phyloP scores from a whole-genome alignment of 1,140 invertebrate genomes.

The Acromyrmex echinatior region DNA sequence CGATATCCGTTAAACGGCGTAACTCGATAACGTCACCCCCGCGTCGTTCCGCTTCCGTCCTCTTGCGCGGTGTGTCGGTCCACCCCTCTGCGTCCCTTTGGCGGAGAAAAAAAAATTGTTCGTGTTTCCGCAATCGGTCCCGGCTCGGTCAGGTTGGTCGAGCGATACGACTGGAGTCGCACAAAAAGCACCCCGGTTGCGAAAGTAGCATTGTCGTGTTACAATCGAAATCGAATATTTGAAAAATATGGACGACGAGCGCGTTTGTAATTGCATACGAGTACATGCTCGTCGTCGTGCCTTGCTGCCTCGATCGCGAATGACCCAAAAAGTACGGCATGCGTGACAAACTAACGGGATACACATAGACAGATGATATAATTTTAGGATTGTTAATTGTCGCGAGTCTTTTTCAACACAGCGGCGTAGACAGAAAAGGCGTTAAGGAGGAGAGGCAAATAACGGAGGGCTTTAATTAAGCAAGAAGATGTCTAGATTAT shows the following conservation, averaged over 20 bases:
- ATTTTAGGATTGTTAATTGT: slow-evolving; percentile 10
- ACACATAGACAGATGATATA: background rate
- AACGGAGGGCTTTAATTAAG: slow-evolving; percentile 11
- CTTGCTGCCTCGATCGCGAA: background rate
- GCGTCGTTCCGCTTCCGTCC: background rate
- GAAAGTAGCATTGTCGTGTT: slow-evolving; percentile 62
- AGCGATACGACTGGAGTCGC: slow-evolving; percentile 28
- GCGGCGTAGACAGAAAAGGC: too few species aligned
- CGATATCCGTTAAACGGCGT: slow-evolving; percentile 53
- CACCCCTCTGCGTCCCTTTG: background rate
- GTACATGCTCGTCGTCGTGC: slow-evolving; percentile 3
- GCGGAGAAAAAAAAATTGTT: slow-evolving; percentile 15
- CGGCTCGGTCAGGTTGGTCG: background rate
- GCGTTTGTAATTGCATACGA: slow-evolving; percentile 45
- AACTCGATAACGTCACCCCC: slow-evolving; percentile 31
- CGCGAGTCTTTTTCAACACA: background rate
- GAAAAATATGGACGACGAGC: slow-evolving; percentile 37
- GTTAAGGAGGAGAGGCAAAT: background rate
- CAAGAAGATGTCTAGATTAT: background rate
- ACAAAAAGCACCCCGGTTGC: slow-evolving; percentile 18
- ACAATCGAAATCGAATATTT: slow-evolving; percentile 59
- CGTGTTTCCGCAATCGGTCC: slow-evolving; percentile 15
- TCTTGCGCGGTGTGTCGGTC: too few species aligned
- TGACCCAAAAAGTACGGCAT: background rate
- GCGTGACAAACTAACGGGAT: background rate